Evolutionary conservation across 1,140 invertebrate species (phyloP), one percentile per base, ranked within the genome.

Genomic region (Zaprionus ornatus): DNA sequence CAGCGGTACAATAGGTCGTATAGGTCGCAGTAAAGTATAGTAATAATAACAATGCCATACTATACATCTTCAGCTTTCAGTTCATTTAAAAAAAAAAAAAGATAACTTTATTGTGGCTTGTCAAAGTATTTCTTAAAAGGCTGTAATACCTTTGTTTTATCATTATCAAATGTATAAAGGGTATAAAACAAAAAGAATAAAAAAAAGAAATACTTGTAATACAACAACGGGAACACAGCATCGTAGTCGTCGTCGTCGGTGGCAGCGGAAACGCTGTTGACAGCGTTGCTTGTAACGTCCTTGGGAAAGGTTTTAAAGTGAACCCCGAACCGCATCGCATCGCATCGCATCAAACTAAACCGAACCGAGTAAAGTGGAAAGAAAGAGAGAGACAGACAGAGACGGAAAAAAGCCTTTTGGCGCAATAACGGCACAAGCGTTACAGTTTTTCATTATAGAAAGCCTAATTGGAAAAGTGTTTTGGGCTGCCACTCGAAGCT

Each of bases 381-480:
- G 29, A 32, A 32, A 40, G 37, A 6, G 2, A n/a, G 15, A 40
- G 37, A n/a, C n/a, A 17, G 6, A 9, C 0, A 61, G 57, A 55
- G 50, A 37, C 57, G 29, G 56, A 57, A 63, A 64, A 65, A 61
- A 19, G 66, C 40, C 74, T 66, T 76, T 71, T 77, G 74, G 77
- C 74, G 74, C 74, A 73, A 80, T 59, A 80, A 55, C 77, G 69
- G 40, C 65, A 66, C 67, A 77, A 73, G 37, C 70, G 62, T 77
- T 77, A 77, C 74, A 73, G 62, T 77, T 77, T 77, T 80, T 80
- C 69, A 79, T 90, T 87, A 75, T 79, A 82, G 76, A 86, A 84
- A 83, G 65, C 84, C 78, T 90, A 88, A 88, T 88, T 88, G 84
- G 85, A 88, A 88, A 88, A 90, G 84, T 88, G 84, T 88, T 88